phyloP scores from a whole-genome alignment of 2,797 vertebrate species.

The Brachyrhaphis roseni region DNA sequence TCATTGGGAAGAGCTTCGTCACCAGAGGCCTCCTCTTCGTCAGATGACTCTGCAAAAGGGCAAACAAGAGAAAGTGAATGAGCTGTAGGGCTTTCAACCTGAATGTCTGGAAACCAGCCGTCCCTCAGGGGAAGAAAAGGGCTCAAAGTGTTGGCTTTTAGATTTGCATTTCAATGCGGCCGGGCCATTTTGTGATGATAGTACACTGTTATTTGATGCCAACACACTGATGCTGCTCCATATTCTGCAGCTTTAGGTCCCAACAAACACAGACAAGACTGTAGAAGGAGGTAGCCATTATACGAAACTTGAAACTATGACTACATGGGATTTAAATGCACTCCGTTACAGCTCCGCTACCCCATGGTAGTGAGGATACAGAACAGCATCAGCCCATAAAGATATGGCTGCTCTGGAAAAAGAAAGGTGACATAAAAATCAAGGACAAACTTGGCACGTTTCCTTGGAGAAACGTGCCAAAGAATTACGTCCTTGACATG shows the following conservation, averaged over 20 bases:
- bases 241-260: not conserved
- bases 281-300: not conserved
- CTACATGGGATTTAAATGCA: not conserved
- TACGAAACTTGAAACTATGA: not conserved
- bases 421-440: not conserved
- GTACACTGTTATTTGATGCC: slow-evolving; percentile 28
- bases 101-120: slow-evolving; percentile 12
- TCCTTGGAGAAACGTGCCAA: too few relatives aligned
- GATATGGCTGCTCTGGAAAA: not conserved
- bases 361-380: not conserved
- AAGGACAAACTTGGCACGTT: not conserved
- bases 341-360: not conserved
- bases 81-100: not conserved
- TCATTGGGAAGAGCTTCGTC: slow-evolving; percentile 89
- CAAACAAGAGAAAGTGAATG: slow-evolving; percentile 29
- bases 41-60: slow-evolving; percentile 88
- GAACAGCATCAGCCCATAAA: not conserved
- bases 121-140: not conserved
- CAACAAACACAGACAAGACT: not conserved
- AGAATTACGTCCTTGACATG: not conserved
- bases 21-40: slow-evolving; percentile 88
- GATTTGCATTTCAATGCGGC: slow-evolving; percentile 56
- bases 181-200: slow-evolving; percentile 20
- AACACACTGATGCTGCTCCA: not conserved
- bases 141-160: slow-evolving; percentile 34